Base-by-base conservation (phyloP, 2,888 invertebrate genomes). In the Papilio demoleus region DNA sequence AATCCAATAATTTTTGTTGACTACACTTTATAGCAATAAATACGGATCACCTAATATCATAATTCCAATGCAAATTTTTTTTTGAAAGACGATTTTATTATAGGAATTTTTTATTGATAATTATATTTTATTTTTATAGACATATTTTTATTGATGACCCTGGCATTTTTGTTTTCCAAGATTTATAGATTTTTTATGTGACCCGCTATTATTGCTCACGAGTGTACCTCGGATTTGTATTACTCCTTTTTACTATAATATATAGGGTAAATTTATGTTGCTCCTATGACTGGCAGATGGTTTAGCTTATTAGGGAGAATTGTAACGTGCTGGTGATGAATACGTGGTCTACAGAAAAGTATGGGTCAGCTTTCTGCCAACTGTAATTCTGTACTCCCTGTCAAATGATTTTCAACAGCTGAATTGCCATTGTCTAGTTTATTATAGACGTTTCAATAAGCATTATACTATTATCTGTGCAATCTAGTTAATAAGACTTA, bases 391-490 rank as follows among this genome's bases (percentile, higher is more conserved):
- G 14, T n/a, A 56, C 14, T 40, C 40, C 19, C 14, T 40, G 14
- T 36, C n/a, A 11, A 24, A 11, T 59, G 22, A 22, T 17, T 56
- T 17, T 53, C 53, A 56, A 56, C 31, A 56, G 53, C 11, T 56
- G 53, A 56, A 56, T 56, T 56, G 31, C 53, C 53, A 56, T 56
- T 56, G 53, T 56, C 31, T 56, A 56, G 53, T 31, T 31, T 31
- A n/a, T 17, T 31, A 17, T 27, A 31, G 53, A 56, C 53, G 31
- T 56, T 56, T 56, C 53, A 56, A 56, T 56, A 56, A 56, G 53
- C 53, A 31, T 56, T 56, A 24, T 50, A 11, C 24, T 24, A 50
- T 50, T 24, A 56, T 31, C 24, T 50, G 53, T n/a, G 53, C 53
- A 53, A 53, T 53, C 53, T 14, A 14, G n/a, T 24, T 27, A 24